Evolutionary conservation across 2,113 vertebrate genomes (phyloP), one percentile per base, ranked within the genome.

Genomic region (Corynorhinus townsendii): DNA sequence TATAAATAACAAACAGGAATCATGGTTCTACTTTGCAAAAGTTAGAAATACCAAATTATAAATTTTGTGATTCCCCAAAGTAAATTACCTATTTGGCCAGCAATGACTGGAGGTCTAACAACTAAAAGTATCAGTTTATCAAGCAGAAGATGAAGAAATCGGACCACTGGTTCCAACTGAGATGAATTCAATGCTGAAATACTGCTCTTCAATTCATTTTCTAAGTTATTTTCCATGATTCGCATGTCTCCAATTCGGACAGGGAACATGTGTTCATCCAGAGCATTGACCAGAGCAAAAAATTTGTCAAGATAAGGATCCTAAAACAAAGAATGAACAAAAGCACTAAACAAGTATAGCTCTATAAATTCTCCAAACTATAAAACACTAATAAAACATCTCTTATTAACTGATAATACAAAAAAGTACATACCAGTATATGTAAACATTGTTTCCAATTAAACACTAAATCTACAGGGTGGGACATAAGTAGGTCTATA

Each of bases 201-300:
- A 97, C 99, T 99, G 97, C 99, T 99, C 97, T 99, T 99, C 91
- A 99, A 98, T 98, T 99, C 99, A 1, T 98, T 98, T 98, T 99
- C 99, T 97, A 99, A 98, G 97, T 99, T 99, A 98, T 99, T 99
- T 97, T 99, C 99, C 99, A 99, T 99, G 98, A 99, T 99, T 91
- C 99, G 98, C 99, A 99, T 99, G 97, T 99, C 99, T 95, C 99
- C 99, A 97, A 99, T 99, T 95, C 99, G 98, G 79, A 99, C 99
- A 3, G 99, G 99, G 97, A 99, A 99, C 99, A 99, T 99, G 98
- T 99, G 99, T 98, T 99, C 99, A 84, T 99, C 99, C 98, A 99
- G 98, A 69, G 99, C 99, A 87, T 99, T 99, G 68, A 99, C 99
- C 98, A 99, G 98, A 16, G 99, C 99, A 98, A 99, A 99, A 98